Base-by-base conservation (phyloP, 1,140 invertebrate genomes). In the Panagrolaimus sp. region DNA sequence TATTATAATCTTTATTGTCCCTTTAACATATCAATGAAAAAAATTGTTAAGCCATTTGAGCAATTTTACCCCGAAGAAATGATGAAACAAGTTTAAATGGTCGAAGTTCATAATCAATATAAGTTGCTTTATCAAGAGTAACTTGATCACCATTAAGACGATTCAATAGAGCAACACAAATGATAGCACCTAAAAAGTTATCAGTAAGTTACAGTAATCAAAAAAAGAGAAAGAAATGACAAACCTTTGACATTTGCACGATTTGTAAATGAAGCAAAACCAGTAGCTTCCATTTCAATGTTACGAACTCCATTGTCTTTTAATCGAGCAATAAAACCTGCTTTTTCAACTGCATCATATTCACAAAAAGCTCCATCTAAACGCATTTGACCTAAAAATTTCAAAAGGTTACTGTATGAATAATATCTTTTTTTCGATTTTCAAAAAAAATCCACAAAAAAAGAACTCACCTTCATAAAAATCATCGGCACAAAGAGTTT, bases 361-460 rank as follows among this genome's bases (percentile, higher is more conserved):
- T 96, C 92, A 84, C 94, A 98, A 85, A 98, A 96, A 5, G 93
- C 93, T 1, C 96, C 96, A 83, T 98, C 95, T 68, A 96, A 84
- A 67, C 96, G 88, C 3, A 90, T 94, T 85, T 96, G 92, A 66
- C 84, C 31, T 38, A 38, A 38, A 38, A 38, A 7, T 38, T 38
- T 38, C 31, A 38, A 38, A 38, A 38, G 31, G n/a, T n/a, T n/a
- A n/a, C n/a, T n/a, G n/a, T n/a, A n/a, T n/a, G n/a, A n/a, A 38
- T 38, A 7, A 38, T 2, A 2, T 38, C 31, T 38, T 38, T 38
- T 38, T 38, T 38, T 38, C 31, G 31, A 2, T 4, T 38, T 38
- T 38, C 2, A 38, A 38, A 38, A 38, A 38, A 38, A 38, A n/a
- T n/a, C n/a, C n/a, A n/a, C n/a, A n/a, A 38, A 7, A 38, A 38